These are phyloP conservation scores for Helarctos malayanus DNA, from an alignment of 2,797 vertebrate genomes.

Conservation along the genomic window DNA sequence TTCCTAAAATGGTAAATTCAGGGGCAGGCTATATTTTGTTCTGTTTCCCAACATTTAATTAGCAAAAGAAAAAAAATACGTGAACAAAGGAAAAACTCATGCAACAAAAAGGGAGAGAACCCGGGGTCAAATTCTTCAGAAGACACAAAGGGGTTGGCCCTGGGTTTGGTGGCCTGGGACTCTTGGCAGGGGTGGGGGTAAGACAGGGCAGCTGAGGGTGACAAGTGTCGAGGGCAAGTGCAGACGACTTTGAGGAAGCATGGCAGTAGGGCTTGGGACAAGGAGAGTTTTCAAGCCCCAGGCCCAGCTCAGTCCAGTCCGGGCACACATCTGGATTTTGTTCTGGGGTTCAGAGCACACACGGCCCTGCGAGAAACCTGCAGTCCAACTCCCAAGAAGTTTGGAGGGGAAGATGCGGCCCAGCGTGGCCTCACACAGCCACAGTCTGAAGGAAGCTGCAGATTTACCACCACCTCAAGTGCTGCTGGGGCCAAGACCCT, in stretches of 20 bases:
- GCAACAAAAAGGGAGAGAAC: not conserved
- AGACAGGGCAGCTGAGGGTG: not conserved
- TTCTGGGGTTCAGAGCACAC: too few species aligned
- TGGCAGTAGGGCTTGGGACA: too few species aligned
- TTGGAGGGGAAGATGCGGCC: too few species aligned
- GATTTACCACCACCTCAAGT: not conserved
- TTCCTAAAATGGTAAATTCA: not conserved
- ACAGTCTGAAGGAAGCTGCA: not conserved
- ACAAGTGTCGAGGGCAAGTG: too few species aligned
- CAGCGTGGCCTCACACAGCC: fast-evolving
- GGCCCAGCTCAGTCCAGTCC: not conserved
- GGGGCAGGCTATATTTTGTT: not conserved
- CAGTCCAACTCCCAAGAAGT: too few species aligned
- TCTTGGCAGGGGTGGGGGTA: not conserved
- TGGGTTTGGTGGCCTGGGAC: too few species aligned
- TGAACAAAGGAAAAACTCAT: not conserved
- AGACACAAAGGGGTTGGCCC: not conserved
- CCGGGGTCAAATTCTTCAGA: not conserved
- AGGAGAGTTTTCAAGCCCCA: not conserved
- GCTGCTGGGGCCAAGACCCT: slow-evolving; percentile 90
- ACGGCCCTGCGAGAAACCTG: too few species aligned
- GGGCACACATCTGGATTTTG: not conserved
- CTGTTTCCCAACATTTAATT: not conserved
- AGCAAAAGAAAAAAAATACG: not conserved
- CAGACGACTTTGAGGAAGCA: not conserved